Conservation (phyloP, 2,113 vertebrate genomes). For the Antigone vipio region DNA sequence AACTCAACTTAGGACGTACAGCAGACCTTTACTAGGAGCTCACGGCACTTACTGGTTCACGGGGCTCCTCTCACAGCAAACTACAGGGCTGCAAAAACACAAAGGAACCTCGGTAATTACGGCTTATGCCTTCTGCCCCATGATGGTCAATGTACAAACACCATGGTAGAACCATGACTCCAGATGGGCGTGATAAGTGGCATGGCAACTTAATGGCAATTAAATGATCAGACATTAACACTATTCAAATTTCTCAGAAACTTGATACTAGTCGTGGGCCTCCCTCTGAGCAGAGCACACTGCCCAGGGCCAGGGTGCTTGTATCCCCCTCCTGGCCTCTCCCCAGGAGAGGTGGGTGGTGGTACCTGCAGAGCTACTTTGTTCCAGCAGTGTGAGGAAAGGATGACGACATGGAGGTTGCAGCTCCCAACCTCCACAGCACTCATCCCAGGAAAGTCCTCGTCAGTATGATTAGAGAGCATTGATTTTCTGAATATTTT, state of each 20-base stretch:
- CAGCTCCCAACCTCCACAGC: background rate
- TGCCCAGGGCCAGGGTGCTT: background rate
- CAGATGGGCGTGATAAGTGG: background rate
- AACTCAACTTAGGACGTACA: background rate
- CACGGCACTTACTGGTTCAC: background rate
- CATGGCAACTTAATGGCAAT: background rate
- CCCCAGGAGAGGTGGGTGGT: background rate
- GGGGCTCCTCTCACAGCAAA: background rate
- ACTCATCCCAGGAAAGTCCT: background rate
- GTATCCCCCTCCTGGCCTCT: background rate
- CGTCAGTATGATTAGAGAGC: background rate
- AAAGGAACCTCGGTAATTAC: background rate
- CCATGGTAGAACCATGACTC: rapidly evolving
- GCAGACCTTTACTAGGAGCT: background rate
- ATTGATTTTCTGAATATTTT: background rate
- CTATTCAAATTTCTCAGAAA: background rate
- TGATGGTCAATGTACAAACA: background rate
- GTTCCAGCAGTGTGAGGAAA: background rate
- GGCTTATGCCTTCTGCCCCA: background rate
- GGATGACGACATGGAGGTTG: background rate
- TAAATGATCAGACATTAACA: background rate
- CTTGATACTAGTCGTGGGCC: background rate
- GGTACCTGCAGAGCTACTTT: background rate
- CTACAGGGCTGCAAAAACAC: background rate
- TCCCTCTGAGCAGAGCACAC: background rate